phyloP scores from a whole-genome alignment of 2,113 vertebrate genomes.

The Trichechus manatus region DNA sequence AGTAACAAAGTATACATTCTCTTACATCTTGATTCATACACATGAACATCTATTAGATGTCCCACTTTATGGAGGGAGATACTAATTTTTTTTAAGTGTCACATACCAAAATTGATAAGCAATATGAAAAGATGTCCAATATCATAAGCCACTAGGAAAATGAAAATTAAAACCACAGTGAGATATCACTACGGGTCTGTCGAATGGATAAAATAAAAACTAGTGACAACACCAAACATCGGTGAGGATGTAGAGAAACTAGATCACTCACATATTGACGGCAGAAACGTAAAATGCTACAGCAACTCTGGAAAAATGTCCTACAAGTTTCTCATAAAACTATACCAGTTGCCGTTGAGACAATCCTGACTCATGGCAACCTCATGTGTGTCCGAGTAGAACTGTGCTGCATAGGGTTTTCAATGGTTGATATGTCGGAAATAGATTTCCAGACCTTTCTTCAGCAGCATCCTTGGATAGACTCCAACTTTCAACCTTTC shows the following conservation, averaged over 20 bases:
- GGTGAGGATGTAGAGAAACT: neutral
- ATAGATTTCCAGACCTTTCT: neutral
- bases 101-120: neutral
- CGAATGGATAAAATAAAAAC: neutral
- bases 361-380: neutral
- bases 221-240: neutral
- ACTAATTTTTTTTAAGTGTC: neutral
- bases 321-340: neutral
- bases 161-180: neutral
- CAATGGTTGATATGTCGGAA: too few species aligned
- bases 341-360: neutral
- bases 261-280: neutral
- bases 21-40: neutral
- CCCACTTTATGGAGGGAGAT: neutral
- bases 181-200: neutral
- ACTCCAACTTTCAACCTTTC: neutral
- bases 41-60: neutral
- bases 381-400: too few species aligned
- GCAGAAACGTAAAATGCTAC: neutral
- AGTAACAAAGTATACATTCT: neutral
- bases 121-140: neutral
- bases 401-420: too few species aligned
- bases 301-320: neutral
- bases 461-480: neutral
- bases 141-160: neutral